These are phyloP conservation scores for Argyrosomus regius DNA, from an alignment of 2,797 vertebrate genomes.

Conservation along the genomic window DNA sequence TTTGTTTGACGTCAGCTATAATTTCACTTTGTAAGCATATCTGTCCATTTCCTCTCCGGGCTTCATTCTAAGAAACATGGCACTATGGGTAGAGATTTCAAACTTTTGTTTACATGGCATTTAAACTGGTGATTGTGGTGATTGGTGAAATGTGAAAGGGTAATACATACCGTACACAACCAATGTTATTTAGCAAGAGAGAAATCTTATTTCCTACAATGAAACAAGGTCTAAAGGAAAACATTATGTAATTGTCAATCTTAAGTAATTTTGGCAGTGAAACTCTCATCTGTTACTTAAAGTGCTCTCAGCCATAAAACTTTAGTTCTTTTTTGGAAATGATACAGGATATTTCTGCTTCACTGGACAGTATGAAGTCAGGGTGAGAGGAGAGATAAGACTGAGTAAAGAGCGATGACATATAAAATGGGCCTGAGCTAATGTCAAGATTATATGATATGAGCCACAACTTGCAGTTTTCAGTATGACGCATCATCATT, in stretches of 20 bases:
- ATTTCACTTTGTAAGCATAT: constrained; percentile 74
- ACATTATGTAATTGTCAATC: constrained; percentile 51
- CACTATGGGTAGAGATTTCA: constrained; percentile 35
- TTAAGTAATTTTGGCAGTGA: constrained; percentile 37
- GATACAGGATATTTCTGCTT: constrained; percentile 28
- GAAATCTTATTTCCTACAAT: constrained; percentile 38
- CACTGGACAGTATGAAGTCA: constrained; percentile 16
- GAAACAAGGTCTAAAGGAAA: constrained; percentile 38
- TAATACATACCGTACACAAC: constrained; percentile 12
- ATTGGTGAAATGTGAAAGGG: constrained; percentile 7
- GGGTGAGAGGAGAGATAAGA: constrained; percentile 41
- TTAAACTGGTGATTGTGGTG: constrained; percentile 59
- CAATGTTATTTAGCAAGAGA: constrained; percentile 29
- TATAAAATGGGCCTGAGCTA: constrained; percentile 26
- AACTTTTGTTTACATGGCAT: constrained; percentile 62
- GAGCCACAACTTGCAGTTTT: constrained; percentile 6
- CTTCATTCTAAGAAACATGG: constrained; percentile 45
- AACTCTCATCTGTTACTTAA: constrained; percentile 24
- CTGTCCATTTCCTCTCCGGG: constrained; percentile 67
- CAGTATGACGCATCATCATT: background rate
- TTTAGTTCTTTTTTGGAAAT: constrained; percentile 41
- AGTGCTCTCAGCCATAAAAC: constrained; percentile 51
- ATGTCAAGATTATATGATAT: constrained; percentile 37
- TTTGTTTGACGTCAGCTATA: constrained; percentile 72
- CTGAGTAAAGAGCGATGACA: constrained; percentile 4